phyloP scores from a whole-genome alignment of 2,888 invertebrate genomes.

The Phaonia tiefii region DNA sequence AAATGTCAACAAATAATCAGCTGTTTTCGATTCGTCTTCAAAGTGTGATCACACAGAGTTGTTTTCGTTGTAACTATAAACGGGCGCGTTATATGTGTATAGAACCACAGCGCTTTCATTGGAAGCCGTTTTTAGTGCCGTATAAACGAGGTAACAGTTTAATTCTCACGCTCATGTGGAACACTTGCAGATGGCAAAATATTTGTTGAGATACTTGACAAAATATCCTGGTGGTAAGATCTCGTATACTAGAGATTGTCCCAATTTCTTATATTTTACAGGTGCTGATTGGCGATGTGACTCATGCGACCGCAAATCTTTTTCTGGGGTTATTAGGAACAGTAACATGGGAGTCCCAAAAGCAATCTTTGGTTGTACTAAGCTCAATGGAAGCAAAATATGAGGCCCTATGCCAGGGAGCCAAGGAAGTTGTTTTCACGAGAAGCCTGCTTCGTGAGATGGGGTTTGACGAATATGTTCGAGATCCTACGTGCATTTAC shows the following conservation, averaged over 20 bases:
- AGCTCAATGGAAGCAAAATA: slow-evolving; percentile 65
- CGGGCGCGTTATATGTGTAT: no score
- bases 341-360: slow-evolving; percentile 64
- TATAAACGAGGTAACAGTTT: slow-evolving; percentile 50
- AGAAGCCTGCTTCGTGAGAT: slow-evolving; percentile 49
- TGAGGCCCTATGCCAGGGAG: slow-evolving; percentile 47
- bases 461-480: slow-evolving; percentile 28
- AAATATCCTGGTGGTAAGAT: slow-evolving; percentile 33
- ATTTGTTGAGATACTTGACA: slow-evolving; percentile 49
- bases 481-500: slow-evolving; percentile 38
- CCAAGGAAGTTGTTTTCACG: slow-evolving; percentile 51
- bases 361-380: slow-evolving; percentile 57
- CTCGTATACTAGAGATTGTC: slow-evolving; percentile 17
- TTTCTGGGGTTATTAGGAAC: slow-evolving; percentile 54
- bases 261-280: slow-evolving; percentile 60
- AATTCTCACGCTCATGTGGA: slow-evolving; percentile 50
- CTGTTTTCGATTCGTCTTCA: no score
- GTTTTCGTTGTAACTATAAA: no score
- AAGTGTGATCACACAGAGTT: no score
- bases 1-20: no score
- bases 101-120: no score
- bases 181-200: slow-evolving; percentile 44
- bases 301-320: slow-evolving; percentile 53
- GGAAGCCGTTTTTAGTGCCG: slow-evolving; percentile 46
- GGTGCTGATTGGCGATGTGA: slow-evolving; percentile 65